Base-by-base conservation (phyloP, 2,888 invertebrate genomes). In the Perdita meconis region DNA sequence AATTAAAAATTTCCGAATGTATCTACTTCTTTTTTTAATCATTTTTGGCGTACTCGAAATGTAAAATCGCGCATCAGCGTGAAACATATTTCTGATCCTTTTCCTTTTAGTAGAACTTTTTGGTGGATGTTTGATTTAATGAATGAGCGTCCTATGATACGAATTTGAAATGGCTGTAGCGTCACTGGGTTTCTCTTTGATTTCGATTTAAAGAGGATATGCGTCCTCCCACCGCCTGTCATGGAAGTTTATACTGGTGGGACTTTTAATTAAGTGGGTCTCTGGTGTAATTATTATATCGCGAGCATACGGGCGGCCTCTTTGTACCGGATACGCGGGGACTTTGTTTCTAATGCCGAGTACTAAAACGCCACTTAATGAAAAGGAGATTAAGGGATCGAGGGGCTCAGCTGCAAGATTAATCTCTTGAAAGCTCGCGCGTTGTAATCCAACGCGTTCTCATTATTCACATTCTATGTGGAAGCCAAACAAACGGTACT, bases 341-440 rank as follows among this genome's bases (percentile, higher is more conserved):
- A 65, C 55, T 63, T 78, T 51, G 63, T 78, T 78, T 71, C 78
- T 77, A 77, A 77, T 66, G 60, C 61, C 53, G 60, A 38, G 72
- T 34, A 67, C 72, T 63, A 77, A 77, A 77, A 78, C 57, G 63
- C 57, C 78, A 77, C 64, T 70, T 83, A 82, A 83, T 74, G 78
- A 56, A 68, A 63, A 75, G 74, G 61, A 40, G 82, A 83, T 83
- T 81, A 82, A 83, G 56, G 81, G 81, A 83, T 82, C 75, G 70
- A 26, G 63, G 56, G 74, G 74, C 63, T 78, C 68, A 60, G 81
- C 55, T 63, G 56, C 10, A 60, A 68, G 81, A 83, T 83, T 82
- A 82, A 83, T 83, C 78, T 80, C 71, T 80, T 71, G 61, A 71
- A 80, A 73, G 70, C 67, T 73, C 50, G 65, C 66, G 53, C 73